Evolutionary conservation across 2,888 invertebrate genomes (phyloP), one percentile per base, ranked within the genome.

Genomic region (Lepidocyrtinus sp.): DNA sequence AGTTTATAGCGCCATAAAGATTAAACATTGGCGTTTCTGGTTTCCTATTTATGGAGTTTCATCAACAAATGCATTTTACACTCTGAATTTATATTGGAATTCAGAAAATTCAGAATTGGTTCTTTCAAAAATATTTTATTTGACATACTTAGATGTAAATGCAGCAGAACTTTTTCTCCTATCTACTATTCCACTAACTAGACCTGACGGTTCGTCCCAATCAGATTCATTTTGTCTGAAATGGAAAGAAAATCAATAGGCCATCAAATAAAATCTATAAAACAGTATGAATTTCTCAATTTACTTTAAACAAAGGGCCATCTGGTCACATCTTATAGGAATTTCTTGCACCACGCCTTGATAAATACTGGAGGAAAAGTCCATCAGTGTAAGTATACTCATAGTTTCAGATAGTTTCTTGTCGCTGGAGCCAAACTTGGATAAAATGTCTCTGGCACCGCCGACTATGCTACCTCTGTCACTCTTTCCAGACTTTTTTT

Each of bases 281-380:
- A 55, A 9, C 55, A 55, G 2, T 55, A 2, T 17, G 17, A 55
- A 55, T 55, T 7, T 55, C n/a, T 45, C 59, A 1, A 24, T 21
- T 63, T 67, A 73, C 72, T 27, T 68, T 61, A 78, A 68, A 50
- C 63, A 24, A 7, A 78, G 55, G 2, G n/a, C 17, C 77, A 82
- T 81, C 1, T 72, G 74, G 5, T 79, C 79, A 55, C 73, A 69
- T 12, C 50, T 55, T n/a, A 81, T 65, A 1, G 81, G 74, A n/a
- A 76, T 71, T 36, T 74, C 70, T 19, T 79, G 79, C 5, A 84
- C 63, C 21, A 82, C 82, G 17, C 72, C 65, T 61, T 82, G 82
- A 65, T 84, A 84, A 45, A 78, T 62, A 59, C 78, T 76, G 19
- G 79, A 78, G 15, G 81, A 76, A 55, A 79, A 84, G 55, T 82